Evolutionary conservation across 2,113 vertebrate genomes (phyloP), one percentile per base, ranked within the genome.

Genomic region (Empidonax traillii): DNA sequence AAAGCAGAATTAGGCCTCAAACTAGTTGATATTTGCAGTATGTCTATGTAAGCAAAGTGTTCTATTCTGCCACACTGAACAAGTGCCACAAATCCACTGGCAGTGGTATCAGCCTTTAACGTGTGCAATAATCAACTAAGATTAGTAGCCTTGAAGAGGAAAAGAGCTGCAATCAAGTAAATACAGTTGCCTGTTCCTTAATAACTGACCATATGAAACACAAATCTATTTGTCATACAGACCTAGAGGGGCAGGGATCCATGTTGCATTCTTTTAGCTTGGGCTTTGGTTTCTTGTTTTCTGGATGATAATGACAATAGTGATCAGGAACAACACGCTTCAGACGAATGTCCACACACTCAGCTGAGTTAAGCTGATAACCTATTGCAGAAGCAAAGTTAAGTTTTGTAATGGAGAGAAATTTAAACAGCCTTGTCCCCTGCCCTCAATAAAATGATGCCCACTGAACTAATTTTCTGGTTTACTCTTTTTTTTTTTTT

Each of bases 361-460:
- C 99, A 3, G 99, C 99, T 30, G 99, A 99, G 90, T 99, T 99
- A 23, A 99, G 98, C 97, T 99, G 99, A 89, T 99, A 99, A 52
- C 99, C 99, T 99, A 81, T 30, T 2, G 21, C 7, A 67, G 65
- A 47, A 49, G 37, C 22, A 86, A 90, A 84, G 33, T 17, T 13
- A 39, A 28, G 33, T 37, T 65, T 66, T 14, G 18, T 14, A 7
- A 89, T 2, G 17, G 28, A 67, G 22, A 75, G 14, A 85, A 84
- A 68, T n/a, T 28, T 58, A 93, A 80, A 61, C 13, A 74, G 55
- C 14, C 17, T 94, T 71, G 53, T 28, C 31, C 4, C 4, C 12
- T 5, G 12, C 5, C 18, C 9, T 11, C 12, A 43, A 39, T 17
- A 67, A 35, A 2, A 2, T 2, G 1, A 18, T 52, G 13, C 12